Conservation (phyloP, 2,797 vertebrate genomes). For the Hemibagrus guttatus region DNA sequence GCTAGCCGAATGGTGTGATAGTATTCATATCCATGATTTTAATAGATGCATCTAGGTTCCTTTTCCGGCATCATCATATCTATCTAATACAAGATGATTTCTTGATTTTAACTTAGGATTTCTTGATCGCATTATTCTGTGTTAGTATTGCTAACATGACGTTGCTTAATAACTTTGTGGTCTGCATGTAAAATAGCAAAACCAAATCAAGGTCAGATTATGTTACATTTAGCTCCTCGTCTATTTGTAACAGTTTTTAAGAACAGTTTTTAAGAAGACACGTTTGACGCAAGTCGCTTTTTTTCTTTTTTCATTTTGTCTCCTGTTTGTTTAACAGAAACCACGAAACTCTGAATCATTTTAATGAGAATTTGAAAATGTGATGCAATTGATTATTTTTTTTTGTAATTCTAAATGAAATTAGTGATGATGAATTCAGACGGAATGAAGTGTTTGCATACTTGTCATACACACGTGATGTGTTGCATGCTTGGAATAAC, state of each 20-base stretch:
- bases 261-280: neutral
- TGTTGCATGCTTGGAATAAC: conserved; percentile 70
- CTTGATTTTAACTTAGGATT: neutral
- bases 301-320: neutral
- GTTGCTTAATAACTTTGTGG: neutral
- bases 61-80: neutral
- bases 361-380: neutral
- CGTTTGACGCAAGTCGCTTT: neutral
- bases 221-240: neutral
- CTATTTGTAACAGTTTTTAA: neutral
- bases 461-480: conserved; percentile 76
- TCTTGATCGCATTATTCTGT: neutral
- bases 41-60: neutral
- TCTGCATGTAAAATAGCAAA: conserved; percentile 2
- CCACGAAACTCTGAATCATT: neutral
- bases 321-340: neutral
- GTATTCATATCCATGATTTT: neutral
- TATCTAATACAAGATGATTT: neutral
- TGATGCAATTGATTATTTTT: conserved; percentile 25
- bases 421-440: neutral
- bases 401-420: neutral
- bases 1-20: neutral
- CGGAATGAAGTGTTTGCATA: conserved; percentile 56
- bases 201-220: neutral
- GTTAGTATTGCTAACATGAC: neutral